Conservation (phyloP, 2,113 vertebrate genomes). For the Seriola rivoliana region DNA sequence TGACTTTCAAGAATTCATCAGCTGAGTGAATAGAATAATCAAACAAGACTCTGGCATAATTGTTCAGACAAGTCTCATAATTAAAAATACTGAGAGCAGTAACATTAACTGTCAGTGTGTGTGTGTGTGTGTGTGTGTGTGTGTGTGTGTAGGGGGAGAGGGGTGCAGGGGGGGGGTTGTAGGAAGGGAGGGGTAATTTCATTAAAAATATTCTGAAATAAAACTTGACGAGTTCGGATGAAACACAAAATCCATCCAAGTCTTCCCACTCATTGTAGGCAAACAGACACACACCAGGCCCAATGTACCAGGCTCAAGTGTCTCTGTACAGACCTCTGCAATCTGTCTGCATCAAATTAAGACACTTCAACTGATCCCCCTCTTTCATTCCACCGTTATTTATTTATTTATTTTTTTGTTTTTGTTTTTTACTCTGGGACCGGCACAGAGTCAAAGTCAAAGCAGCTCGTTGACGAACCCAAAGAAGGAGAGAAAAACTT, state of each 20-base stretch:
- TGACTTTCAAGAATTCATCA: neutral
- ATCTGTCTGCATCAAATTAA: constrained; percentile 44
- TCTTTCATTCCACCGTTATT: neutral
- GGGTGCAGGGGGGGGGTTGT: no score
- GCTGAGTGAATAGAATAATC: neutral
- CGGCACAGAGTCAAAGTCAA: neutral
- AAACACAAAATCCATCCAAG: constrained; percentile 23
- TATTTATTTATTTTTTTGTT: neutral
- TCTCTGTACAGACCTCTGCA: constrained; percentile 31
- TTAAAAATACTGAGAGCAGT: constrained; percentile 5
- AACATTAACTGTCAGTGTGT: neutral
- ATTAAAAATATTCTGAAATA: constrained; percentile 23
- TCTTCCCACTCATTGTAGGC: constrained; percentile 8
- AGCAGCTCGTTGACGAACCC: constrained; percentile 33
- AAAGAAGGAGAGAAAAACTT: neutral
- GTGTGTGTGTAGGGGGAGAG: no score
- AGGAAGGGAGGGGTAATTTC: neutral
- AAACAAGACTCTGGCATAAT: neutral
- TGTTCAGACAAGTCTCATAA: neutral
- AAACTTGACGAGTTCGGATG: constrained; percentile 7
- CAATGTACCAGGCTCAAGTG: neutral
- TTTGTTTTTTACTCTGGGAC: neutral
- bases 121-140: no score
- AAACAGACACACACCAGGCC: constrained; percentile 4
- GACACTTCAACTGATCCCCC: constrained; percentile 13